phyloP scores from a whole-genome alignment of 2,888 invertebrate species.

The Amblyteles armatorius region DNA sequence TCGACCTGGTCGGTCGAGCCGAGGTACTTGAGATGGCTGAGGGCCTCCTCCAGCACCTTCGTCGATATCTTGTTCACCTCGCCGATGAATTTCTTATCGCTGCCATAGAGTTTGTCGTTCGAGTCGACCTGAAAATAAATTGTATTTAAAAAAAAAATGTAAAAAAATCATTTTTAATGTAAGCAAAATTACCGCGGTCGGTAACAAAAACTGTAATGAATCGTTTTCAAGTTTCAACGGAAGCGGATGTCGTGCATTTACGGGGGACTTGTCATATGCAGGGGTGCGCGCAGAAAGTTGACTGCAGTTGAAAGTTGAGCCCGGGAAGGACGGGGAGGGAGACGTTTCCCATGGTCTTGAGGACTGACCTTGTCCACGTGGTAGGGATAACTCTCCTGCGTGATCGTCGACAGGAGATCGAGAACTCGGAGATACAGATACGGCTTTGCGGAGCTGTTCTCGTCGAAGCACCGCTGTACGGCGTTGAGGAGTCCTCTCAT shows the following conservation, averaged over 20 bases:
- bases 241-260: too few relatives aligned
- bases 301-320: too few relatives aligned
- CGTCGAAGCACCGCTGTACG: constrained; percentile 90
- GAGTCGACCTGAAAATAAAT: constrained; percentile 90
- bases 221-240: too few relatives aligned
- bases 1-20: constrained; percentile 87
- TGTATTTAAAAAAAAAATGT: not conserved
- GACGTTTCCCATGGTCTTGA: not conserved
- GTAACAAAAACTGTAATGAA: too few relatives aligned
- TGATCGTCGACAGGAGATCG: constrained; percentile 91
- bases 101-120: constrained; percentile 96
- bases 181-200: too few relatives aligned
- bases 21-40: constrained; percentile 90
- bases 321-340: too few relatives aligned
- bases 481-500: constrained; percentile 93
- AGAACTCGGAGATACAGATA: constrained; percentile 91
- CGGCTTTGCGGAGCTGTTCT: constrained; percentile 88
- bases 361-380: constrained; percentile 89
- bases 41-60: constrained; percentile 91
- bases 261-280: too few relatives aligned
- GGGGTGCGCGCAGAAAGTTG: too few relatives aligned
- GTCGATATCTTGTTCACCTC: constrained; percentile 92
- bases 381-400: constrained; percentile 94
- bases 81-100: constrained; percentile 93
- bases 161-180: not conserved